These are phyloP conservation scores for Actinia equina DNA, from an alignment of 64 coral and sea anemone species.

Conservation along the genomic window DNA sequence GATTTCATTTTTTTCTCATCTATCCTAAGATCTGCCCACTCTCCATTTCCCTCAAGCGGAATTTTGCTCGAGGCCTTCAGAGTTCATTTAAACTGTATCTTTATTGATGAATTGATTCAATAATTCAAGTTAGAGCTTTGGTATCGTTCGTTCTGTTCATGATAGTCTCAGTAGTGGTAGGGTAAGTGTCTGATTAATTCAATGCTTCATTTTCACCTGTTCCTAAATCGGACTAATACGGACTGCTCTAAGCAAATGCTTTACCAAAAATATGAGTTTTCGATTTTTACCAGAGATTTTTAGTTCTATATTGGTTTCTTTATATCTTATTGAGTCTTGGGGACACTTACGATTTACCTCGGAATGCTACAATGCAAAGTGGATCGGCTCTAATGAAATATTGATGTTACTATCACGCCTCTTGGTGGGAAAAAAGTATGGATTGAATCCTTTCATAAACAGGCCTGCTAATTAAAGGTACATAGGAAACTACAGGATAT, in stretches of 20 bases:
- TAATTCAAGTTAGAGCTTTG: neutral
- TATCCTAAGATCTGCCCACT: neutral
- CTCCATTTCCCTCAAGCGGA: too few relatives aligned
- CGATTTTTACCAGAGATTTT: neutral
- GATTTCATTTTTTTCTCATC: neutral
- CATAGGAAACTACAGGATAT: neutral
- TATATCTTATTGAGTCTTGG: neutral
- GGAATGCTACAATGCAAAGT: neutral
- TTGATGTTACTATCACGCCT: neutral
- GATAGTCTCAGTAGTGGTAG: neutral
- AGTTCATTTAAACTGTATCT: neutral
- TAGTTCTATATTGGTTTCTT: constrained; percentile 7
- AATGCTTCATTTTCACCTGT: neutral
- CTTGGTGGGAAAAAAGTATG: constrained; percentile 15
- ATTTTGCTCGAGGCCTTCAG: neutral
- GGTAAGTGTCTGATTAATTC: neutral
- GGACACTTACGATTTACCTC: neutral
- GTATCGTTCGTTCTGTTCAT: neutral
- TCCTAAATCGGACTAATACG: neutral
- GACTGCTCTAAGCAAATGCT: neutral
- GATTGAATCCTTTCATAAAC: neutral
- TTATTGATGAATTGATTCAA: neutral
- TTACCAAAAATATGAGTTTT: neutral
- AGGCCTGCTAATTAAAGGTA: neutral
- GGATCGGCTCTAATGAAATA: neutral